Evolutionary conservation across 2,797 vertebrate genomes (phyloP).

Genomic region (Anisognathus igniventris): DNA sequence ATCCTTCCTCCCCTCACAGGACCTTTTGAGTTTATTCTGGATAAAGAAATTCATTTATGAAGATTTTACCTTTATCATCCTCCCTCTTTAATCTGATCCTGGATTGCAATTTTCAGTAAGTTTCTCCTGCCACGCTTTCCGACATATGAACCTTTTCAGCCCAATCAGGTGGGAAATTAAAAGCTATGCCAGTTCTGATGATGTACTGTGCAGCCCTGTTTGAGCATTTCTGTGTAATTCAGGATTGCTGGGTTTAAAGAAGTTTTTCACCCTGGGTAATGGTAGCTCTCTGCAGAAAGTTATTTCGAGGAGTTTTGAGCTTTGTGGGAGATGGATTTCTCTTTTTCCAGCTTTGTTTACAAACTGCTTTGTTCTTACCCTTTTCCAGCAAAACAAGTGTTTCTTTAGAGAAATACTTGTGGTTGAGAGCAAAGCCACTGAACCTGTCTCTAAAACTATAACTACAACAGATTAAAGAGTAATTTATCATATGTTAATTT

Average conservation of each 20-base stretch:
- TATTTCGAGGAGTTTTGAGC: not conserved
- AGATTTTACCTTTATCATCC: not conserved
- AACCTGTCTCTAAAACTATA: slow-evolving; percentile 11
- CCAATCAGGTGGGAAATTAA: slow-evolving; percentile 35
- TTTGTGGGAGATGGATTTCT: not conserved
- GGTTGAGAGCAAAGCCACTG: slow-evolving; percentile 14
- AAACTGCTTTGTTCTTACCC: slow-evolving; percentile 17
- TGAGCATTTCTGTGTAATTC: not conserved
- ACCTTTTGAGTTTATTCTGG: slow-evolving; percentile 36
- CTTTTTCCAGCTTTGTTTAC: slow-evolving; percentile 32
- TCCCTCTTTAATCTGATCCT: slow-evolving; percentile 28
- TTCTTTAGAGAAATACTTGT: slow-evolving; percentile 21
- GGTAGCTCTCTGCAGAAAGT: not conserved
- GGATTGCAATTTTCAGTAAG: slow-evolving; percentile 17
- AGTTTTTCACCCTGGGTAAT: not conserved
- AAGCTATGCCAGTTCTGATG: not conserved
- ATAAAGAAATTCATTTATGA: slow-evolving; percentile 4
- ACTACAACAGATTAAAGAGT: slow-evolving; percentile 27
- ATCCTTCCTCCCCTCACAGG: slow-evolving; percentile 5
- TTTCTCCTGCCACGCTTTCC: slow-evolving; percentile 2
- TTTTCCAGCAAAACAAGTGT: slow-evolving; percentile 11
- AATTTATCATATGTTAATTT: slow-evolving; percentile 44
- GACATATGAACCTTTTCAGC: not conserved
- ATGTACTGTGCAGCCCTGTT: not conserved
- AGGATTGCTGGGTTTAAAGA: not conserved